Percentiles rank a stretch among this genome's conserved stretches.
These are phyloP conservation scores for Hafferia zeledoni DNA, from an alignment of 2,797 vertebrate genomes.

Conservation along the genomic window DNA sequence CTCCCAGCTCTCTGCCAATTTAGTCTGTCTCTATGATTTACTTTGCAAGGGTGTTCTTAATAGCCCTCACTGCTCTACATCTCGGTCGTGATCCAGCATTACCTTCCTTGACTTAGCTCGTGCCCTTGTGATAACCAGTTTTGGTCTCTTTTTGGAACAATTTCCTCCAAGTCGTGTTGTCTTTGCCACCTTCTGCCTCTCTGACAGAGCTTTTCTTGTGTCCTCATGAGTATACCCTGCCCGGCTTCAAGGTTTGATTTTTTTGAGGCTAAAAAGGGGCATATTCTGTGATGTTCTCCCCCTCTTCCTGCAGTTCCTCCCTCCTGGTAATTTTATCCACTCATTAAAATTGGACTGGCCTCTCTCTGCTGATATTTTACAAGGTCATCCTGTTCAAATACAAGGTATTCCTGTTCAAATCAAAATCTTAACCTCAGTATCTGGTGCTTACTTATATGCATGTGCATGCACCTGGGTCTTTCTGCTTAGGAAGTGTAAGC, in stretches of 20 bases:
- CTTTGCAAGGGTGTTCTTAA: not conserved
- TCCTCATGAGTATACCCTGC: not conserved
- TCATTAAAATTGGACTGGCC: not conserved
- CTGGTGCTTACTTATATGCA: not conserved
- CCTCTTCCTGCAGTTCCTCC: not conserved
- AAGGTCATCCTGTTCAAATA: not conserved
- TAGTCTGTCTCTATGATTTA: conserved; percentile 8
- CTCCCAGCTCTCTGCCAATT: conserved; percentile 11
- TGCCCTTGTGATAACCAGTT: not conserved
- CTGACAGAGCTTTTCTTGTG: not conserved
- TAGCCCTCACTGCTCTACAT: not conserved
- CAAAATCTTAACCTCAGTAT: not conserved
- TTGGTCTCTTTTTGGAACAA: not conserved
- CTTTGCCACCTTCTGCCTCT: not conserved
- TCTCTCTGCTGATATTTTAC: not conserved
- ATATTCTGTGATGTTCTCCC: not conserved
- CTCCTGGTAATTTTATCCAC: not conserved
- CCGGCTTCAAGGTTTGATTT: not conserved
- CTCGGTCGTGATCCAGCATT: not conserved
- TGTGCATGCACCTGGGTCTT: not conserved
- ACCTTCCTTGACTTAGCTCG: not conserved
- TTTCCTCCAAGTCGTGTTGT: not conserved
- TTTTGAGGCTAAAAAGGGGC: not conserved
- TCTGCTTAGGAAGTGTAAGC: not conserved
- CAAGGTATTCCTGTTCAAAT: not conserved